These are phyloP conservation scores for Ptychodera flava DNA, from an alignment of 35 echinoderm and acorn worm species.

Conservation along the genomic window DNA sequence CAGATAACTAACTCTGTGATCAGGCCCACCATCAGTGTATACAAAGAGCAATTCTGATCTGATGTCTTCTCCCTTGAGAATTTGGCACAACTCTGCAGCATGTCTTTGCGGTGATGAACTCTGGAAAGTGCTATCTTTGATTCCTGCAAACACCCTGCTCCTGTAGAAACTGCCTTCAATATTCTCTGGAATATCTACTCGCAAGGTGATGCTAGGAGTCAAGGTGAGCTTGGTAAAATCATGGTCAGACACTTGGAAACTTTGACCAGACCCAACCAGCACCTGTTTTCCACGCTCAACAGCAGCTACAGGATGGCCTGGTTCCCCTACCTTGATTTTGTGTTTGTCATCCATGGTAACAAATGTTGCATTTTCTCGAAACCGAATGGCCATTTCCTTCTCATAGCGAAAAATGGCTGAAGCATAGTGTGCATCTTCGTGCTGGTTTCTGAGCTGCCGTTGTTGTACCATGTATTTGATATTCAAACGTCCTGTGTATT, in stretches of 20 bases:
- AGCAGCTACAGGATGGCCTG: not conserved
- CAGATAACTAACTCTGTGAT: not conserved
- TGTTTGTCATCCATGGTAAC: not conserved
- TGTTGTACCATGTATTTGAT: slow-evolving; percentile 22
- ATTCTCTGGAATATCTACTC: not conserved
- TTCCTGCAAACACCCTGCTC: not conserved
- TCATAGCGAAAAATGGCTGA: not conserved
- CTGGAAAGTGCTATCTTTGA: not conserved
- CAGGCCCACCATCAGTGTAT: slow-evolving; percentile 11
- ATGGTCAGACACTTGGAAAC: slow-evolving; percentile 17
- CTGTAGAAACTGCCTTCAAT: slow-evolving; percentile 13
- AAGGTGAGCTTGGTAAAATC: slow-evolving; percentile 7
- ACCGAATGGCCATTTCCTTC: not conserved
- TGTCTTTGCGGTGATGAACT: slow-evolving; percentile 6
- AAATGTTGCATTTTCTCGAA: not conserved
- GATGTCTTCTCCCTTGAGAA: not conserved
- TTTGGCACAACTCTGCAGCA: not conserved
- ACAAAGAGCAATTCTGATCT: not conserved
- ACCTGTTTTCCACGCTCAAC: slow-evolving; percentile 1
- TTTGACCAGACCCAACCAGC: not conserved
- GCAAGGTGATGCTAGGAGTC: not conserved
- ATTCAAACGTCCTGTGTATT: slow-evolving; percentile 18
- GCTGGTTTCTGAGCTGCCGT: not conserved
- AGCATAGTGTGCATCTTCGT: slow-evolving; percentile 9
- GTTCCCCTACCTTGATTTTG: slow-evolving; percentile 11